A percentile compares a stretch with the other conserved stretches of the same genome.
Evolutionary conservation across 2,797 vertebrate genomes (phyloP).

Genomic region (Helarctos malayanus): DNA sequence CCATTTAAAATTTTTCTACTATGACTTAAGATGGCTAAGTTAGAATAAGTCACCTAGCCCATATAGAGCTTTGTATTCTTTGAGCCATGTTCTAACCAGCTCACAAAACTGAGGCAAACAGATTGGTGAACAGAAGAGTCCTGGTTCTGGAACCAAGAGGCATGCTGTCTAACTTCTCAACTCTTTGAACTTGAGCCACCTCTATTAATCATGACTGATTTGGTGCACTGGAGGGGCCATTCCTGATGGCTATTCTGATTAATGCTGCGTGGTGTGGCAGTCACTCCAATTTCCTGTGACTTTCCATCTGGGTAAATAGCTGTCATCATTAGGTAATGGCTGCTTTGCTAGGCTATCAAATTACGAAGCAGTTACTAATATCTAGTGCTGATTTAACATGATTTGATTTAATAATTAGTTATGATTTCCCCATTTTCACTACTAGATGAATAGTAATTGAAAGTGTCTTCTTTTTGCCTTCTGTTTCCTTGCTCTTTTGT

Average conservation of each 20-base stretch:
- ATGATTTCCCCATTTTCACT: constrained; percentile 67
- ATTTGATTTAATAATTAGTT: constrained; percentile 83
- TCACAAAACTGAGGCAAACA: constrained; percentile 72
- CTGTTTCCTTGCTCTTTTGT: constrained; percentile 13
- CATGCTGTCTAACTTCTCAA: constrained; percentile 75
- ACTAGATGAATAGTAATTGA: constrained; percentile 67
- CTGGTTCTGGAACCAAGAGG: constrained; percentile 56
- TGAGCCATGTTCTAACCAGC: background rate
- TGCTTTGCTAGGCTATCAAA: constrained; percentile 73
- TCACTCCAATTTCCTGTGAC: constrained; percentile 73
- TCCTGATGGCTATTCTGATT: constrained; percentile 77
- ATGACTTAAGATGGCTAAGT: background rate
- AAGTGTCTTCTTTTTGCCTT: constrained; percentile 59
- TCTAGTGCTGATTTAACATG: constrained; percentile 76
- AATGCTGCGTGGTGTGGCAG: constrained; percentile 75
- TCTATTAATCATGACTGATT: constrained; percentile 78
- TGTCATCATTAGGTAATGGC: constrained; percentile 81
- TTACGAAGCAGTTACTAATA: constrained; percentile 72
- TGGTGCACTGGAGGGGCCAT: constrained; percentile 60
- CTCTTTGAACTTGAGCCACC: constrained; percentile 79
- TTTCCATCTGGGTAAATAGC: constrained; percentile 83
- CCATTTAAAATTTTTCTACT: background rate
- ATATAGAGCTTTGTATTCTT: background rate
- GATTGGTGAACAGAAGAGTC: constrained; percentile 74
- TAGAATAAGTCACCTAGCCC: background rate